phyloP scores from a whole-genome alignment of 64 coral and sea anemone species.

The Montipora cactus region DNA sequence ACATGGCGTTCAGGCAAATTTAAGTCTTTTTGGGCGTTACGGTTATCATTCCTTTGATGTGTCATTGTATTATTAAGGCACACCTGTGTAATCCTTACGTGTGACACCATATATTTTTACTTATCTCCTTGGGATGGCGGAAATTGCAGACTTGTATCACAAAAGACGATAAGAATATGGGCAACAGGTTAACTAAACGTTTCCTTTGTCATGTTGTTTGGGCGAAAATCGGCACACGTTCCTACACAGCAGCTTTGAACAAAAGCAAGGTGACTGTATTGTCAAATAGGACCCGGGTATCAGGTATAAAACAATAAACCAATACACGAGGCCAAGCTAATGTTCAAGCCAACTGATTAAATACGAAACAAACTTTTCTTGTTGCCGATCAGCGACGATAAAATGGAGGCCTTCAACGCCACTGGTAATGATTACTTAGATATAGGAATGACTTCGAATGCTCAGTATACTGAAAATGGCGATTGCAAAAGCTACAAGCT shows the following conservation, averaged over 20 bases:
- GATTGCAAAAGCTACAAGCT: not conserved
- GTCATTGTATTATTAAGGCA: not conserved
- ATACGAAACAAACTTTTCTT: not conserved
- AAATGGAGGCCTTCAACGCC: not conserved
- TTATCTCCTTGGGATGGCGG: not conserved
- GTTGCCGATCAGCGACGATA: too few relatives aligned
- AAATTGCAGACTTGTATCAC: not conserved
- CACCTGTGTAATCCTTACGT: not conserved
- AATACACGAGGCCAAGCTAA: not conserved
- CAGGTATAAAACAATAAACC: constrained; percentile 23
- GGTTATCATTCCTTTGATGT: constrained; percentile 1
- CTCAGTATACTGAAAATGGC: too few relatives aligned
- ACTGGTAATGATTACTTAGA: not conserved
- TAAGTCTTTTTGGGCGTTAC: not conserved
- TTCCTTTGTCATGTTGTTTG: not conserved
- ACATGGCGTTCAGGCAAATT: not conserved
- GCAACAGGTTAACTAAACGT: not conserved
- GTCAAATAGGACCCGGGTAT: not conserved
- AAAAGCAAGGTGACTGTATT: constrained; percentile 28
- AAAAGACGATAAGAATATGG: not conserved
- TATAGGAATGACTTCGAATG: not conserved
- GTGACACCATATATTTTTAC: not conserved
- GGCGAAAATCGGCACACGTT: not conserved
- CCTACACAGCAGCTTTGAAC: constrained; percentile 6
- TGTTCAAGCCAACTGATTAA: not conserved